phyloP scores from a whole-genome alignment of 2,797 vertebrate species.

The Microcaecilia unicolor region DNA sequence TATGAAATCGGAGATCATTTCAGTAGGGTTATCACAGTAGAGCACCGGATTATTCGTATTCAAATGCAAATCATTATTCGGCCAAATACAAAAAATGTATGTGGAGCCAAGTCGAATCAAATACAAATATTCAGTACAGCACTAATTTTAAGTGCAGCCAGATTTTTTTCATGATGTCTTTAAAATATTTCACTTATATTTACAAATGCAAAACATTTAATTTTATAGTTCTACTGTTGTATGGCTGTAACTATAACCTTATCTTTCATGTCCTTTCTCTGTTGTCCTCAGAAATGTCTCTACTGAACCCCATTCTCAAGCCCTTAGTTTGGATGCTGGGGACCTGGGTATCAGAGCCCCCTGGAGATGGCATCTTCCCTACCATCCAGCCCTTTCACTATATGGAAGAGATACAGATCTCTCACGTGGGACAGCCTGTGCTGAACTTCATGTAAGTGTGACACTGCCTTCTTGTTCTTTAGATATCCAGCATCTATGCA shows the following conservation, averaged over 20 bases:
- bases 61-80: too few relatives aligned
- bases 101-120: too few relatives aligned
- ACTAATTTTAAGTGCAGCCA: too few relatives aligned
- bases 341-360: slow-evolving; percentile 74
- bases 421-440: slow-evolving; percentile 84
- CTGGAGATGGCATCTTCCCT: slow-evolving; percentile 74
- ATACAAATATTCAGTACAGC: too few relatives aligned
- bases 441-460: slow-evolving; percentile 83
- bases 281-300: slow-evolving; percentile 21
- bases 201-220: background rate
- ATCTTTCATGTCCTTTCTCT: background rate
- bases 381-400: slow-evolving; percentile 79
- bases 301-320: slow-evolving; percentile 55
- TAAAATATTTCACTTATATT: background rate
- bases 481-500: too few relatives aligned
- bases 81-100: too few relatives aligned
- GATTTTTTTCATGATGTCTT: too few relatives aligned
- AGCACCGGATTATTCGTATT: too few relatives aligned
- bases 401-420: slow-evolving; percentile 77
- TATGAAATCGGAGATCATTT: too few relatives aligned
- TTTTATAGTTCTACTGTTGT: background rate
- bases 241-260: too few relatives aligned
- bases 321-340: slow-evolving; percentile 78
- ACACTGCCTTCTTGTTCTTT: too few relatives aligned
- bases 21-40: too few relatives aligned